A percentile compares a stretch with the other conserved stretches of the same genome.
Evolutionary conservation across 2,113 vertebrate genomes (phyloP).

Genomic region (Geococcyx californianus): DNA sequence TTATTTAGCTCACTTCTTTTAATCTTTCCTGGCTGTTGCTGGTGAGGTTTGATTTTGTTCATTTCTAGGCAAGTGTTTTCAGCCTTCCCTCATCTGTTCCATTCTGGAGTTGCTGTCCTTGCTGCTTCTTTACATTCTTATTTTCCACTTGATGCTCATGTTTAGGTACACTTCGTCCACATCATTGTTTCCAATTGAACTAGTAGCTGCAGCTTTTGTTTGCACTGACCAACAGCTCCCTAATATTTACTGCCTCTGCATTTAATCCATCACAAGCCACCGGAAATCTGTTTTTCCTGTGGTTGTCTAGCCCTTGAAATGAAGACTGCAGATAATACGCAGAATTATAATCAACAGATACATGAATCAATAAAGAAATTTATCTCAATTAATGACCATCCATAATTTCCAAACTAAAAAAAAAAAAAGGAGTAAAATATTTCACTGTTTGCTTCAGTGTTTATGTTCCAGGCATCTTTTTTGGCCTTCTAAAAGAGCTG

Average conservation of each 20-base stretch:
- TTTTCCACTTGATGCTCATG: background rate
- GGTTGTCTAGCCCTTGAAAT: background rate
- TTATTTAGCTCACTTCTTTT: background rate
- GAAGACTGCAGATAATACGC: background rate
- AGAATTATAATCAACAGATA: background rate
- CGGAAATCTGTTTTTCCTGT: background rate
- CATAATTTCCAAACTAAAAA: background rate
- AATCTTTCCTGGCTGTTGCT: background rate
- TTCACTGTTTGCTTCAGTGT: background rate
- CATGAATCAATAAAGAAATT: background rate
- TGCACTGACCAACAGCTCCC: background rate
- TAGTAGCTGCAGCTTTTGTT: background rate
- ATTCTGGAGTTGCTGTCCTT: background rate
- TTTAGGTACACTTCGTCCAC: background rate
- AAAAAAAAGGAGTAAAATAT: background rate
- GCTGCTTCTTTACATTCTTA: background rate
- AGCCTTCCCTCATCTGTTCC: background rate
- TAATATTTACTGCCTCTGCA: background rate
- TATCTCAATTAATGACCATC: background rate
- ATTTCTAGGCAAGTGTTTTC: background rate
- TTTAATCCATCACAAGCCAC: background rate
- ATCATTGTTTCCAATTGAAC: background rate
- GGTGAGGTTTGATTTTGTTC: background rate
- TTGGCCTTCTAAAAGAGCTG: conserved; percentile 28
- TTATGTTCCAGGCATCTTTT: conserved; percentile 13